Conservation (phyloP, 2,113 vertebrate genomes). For the Poeciliopsis retropinna region DNA sequence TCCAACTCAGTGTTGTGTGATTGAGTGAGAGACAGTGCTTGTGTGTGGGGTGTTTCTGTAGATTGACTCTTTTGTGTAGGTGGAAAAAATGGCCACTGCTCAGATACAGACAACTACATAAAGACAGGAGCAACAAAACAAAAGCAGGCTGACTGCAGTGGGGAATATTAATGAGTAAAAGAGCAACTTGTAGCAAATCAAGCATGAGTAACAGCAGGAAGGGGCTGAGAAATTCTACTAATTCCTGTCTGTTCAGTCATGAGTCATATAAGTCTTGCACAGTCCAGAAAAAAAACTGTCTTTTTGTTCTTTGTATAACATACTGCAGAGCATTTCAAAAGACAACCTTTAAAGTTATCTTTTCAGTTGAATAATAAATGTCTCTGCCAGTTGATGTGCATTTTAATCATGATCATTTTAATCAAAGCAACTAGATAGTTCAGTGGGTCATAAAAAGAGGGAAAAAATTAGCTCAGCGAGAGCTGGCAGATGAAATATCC, state of each 20-base stretch:
- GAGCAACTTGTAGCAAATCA: constrained; percentile 44
- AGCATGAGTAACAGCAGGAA: constrained; percentile 20
- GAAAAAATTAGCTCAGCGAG: constrained; percentile 7
- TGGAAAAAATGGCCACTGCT: constrained; percentile 64
- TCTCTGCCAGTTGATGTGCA: constrained; percentile 18
- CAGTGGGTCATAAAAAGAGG: constrained; percentile 1
- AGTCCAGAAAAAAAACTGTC: constrained; percentile 15
- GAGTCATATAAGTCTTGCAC: constrained; percentile 26
- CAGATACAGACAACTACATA: constrained; percentile 54
- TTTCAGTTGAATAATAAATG: constrained; percentile 9
- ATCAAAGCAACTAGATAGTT: constrained; percentile 14
- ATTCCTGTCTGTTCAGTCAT: constrained; percentile 37
- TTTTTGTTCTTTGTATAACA: constrained; percentile 3
- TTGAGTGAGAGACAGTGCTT: constrained; percentile 23
- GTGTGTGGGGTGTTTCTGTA: constrained; percentile 31
- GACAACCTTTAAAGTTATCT: neutral
- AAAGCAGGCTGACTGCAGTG: constrained; percentile 43
- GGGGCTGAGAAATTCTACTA: constrained; percentile 6
- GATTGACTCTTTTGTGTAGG: constrained; percentile 55
- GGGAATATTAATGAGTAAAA: constrained; percentile 70
- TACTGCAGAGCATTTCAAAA: constrained; percentile 10
- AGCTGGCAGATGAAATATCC: neutral
- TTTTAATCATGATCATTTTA: constrained; percentile 25
- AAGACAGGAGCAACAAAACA: constrained; percentile 55
- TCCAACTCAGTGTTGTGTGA: constrained; percentile 59